Evolutionary conservation across 2,113 vertebrate genomes (phyloP), one percentile per base, ranked within the genome.

Genomic region (Syngnathus floridae): DNA sequence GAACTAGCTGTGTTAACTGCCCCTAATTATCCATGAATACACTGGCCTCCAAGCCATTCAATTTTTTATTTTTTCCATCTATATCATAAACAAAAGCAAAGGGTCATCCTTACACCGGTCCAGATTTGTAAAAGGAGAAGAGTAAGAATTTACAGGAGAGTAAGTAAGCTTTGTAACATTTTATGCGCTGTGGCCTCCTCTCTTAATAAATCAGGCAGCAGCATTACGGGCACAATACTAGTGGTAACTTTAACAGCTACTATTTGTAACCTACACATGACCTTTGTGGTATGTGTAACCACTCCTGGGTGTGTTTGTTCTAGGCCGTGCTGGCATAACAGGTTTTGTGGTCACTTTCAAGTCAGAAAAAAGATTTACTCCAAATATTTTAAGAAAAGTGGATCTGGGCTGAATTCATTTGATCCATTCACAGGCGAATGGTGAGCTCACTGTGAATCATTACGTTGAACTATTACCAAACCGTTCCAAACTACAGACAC

Each of bases 241-340:
- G 43, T 41, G 61, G 61, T 45, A 43, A 31, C 61, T 69, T 36
- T 51, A 59, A 72, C 71, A 55, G 62, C 60, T 73, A 70, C 60
- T 73, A 70, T 14, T 41, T 55, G 38, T 74, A 73, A 70, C 79
- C 77, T 78, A 73, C 72, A 81, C 67, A 70, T 79, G 75, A 88
- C 81, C 82, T 78, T 69, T 55, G 62, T 40, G 66, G 72, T 54
- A 61, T 66, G 75, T 26, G 46, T 71, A 71, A 76, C 72, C 67
- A 55, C 62, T 74, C 59, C 67, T 69, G 77, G 75, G 59, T 72
- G 76, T 76, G 74, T 80, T 73, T 77, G 67, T 82, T 79, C 72
- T 65, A 64, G 63, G 21, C n/a, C 65, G 63, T 61, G 57, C 64
- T n/a, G 19, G 54, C 22, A 4, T 57, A 66, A 64, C 40, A 22